Conservation (phyloP, 1,140 invertebrate genomes). For the Atta colombica region DNA sequence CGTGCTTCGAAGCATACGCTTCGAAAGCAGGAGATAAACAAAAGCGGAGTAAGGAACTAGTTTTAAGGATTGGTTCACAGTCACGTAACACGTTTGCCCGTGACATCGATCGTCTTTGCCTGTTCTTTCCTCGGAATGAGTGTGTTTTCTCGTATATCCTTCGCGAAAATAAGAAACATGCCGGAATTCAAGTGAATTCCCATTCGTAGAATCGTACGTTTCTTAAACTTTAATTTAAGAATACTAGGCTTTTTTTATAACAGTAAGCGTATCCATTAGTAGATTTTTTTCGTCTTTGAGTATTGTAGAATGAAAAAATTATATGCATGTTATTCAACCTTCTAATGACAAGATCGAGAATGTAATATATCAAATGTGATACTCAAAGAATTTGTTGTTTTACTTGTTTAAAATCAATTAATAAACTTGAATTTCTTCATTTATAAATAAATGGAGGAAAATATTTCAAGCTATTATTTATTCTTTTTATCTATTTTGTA, state of each 20-base stretch:
- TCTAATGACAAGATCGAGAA: too few relatives aligned
- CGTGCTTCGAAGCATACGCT: constrained; percentile 39
- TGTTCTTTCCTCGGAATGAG: constrained; percentile 16
- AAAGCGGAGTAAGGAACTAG: constrained; percentile 45
- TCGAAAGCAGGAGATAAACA: constrained; percentile 59
- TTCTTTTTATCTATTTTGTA: too few relatives aligned
- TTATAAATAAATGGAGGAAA: too few relatives aligned
- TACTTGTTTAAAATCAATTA: too few relatives aligned
- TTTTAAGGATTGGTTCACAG: constrained; percentile 52
- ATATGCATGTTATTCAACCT: not conserved
- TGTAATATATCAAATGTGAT: too few relatives aligned
- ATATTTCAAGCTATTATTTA: too few relatives aligned
- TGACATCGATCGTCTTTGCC: constrained; percentile 52
- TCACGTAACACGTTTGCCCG: constrained; percentile 60
- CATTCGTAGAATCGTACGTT: not conserved
- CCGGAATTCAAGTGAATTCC: not conserved
- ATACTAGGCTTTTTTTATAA: not conserved
- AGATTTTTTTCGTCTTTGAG: not conserved
- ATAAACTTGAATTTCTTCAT: too few relatives aligned
- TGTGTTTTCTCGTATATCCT: not conserved
- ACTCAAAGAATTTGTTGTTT: too few relatives aligned
- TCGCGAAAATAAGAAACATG: not conserved
- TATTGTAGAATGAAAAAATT: not conserved
- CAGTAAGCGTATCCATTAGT: not conserved
- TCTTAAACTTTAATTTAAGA: not conserved